A percentile compares a stretch with the other conserved stretches of the same genome.
These are phyloP conservation scores for Dolichoris vasculosae DNA, from an alignment of 1,140 invertebrate species.

Conservation along the genomic window DNA sequence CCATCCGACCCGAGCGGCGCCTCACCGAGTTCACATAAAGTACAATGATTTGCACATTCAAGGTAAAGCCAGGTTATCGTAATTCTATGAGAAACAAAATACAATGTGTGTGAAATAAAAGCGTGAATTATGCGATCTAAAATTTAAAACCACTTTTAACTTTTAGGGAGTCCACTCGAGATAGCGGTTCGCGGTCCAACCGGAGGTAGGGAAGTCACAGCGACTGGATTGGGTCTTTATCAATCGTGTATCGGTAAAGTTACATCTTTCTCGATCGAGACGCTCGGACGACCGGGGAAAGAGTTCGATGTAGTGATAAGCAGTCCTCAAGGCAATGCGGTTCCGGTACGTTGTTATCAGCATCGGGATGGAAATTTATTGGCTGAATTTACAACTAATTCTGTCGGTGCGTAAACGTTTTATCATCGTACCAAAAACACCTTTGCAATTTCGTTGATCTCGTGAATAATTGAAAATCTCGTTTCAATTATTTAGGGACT, in stretches of 20 bases:
- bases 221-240: constrained; percentile 87
- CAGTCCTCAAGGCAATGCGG: constrained; percentile 90
- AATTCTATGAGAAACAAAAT: not conserved
- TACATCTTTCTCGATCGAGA: constrained; percentile 92
- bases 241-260: constrained; percentile 86
- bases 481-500: constrained; percentile 73
- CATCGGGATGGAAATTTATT: constrained; percentile 95
- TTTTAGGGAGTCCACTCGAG: constrained; percentile 89
- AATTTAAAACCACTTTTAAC: not conserved
- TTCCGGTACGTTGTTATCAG: constrained; percentile 95
- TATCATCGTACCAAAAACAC: not conserved
- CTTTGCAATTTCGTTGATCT: not conserved
- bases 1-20: constrained; percentile 85
- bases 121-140: too few species aligned
- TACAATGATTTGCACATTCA: constrained; percentile 72
- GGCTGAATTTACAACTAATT: constrained; percentile 92
- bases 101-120: not conserved
- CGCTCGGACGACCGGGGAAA: constrained; percentile 86
- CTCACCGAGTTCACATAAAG: constrained; percentile 83
- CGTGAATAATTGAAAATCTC: not conserved
- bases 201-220: constrained; percentile 89
- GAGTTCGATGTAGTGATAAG: constrained; percentile 94
- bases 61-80: constrained; percentile 55
- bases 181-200: constrained; percentile 97
- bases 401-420: constrained; percentile 72